phyloP scores from a whole-genome alignment of 2,797 vertebrate genomes.

The Acrocephalus scirpaceus region DNA sequence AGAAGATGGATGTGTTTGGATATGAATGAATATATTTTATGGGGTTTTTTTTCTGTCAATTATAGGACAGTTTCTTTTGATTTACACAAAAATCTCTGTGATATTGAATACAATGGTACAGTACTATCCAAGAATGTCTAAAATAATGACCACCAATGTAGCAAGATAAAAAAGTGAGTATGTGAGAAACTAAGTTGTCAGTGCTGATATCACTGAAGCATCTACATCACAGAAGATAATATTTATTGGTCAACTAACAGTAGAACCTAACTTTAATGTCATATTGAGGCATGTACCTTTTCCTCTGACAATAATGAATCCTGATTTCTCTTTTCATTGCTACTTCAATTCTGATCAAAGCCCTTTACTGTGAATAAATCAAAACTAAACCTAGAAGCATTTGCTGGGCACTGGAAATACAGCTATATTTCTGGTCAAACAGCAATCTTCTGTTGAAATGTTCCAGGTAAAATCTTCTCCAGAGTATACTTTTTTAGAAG shows the following conservation, averaged over 20 bases:
- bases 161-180: background rate
- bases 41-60: background rate
- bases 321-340: background rate
- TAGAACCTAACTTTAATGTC: background rate
- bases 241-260: background rate
- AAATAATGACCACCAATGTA: background rate
- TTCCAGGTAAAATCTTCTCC: background rate
- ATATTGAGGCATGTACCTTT: background rate
- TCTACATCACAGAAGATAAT: background rate
- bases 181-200: background rate
- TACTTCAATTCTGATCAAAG: background rate
- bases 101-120: background rate
- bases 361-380: background rate
- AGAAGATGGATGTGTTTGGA: background rate
- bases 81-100: background rate
- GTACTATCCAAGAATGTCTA: background rate
- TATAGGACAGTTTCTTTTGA: background rate
- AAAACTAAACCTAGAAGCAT: background rate
- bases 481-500: background rate
- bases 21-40: background rate
- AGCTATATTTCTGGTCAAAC: background rate
- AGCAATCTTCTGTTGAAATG: background rate
- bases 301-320: background rate
- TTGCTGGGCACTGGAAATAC: background rate
- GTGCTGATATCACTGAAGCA: background rate